Evolutionary conservation across 1,140 invertebrate species (phyloP).

Genomic region (Alviniconcha marisindica): DNA sequence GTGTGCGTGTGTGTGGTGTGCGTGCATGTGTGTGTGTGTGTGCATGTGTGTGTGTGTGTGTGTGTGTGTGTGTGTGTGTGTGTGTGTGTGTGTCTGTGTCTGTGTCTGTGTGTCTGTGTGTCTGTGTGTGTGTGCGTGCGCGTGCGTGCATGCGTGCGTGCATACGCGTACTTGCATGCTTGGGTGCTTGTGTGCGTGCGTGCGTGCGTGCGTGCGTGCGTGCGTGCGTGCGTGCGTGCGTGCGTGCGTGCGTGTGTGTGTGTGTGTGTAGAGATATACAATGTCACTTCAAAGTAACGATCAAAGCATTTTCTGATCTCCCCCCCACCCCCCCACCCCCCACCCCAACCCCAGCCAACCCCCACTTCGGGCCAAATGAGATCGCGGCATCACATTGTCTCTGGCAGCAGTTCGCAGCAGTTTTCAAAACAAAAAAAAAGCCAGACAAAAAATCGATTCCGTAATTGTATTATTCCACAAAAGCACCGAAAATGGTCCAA

Average conservation of each 20-base stretch:
- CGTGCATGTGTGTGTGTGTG: neutral
- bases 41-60: neutral
- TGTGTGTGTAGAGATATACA: neutral
- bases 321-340: too few relatives aligned
- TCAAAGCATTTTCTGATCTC: too few relatives aligned
- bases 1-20: neutral
- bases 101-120: neutral
- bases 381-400: too few relatives aligned
- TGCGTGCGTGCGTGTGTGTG: neutral
- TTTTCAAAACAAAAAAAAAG: too few relatives aligned
- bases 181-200: neutral
- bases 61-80: neutral
- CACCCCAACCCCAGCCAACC: too few relatives aligned
- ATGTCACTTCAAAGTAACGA: too few relatives aligned
- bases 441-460: too few relatives aligned
- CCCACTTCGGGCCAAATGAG: too few relatives aligned
- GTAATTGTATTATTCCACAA: too few relatives aligned
- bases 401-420: too few relatives aligned
- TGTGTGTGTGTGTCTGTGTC: neutral
- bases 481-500: too few relatives aligned
- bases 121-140: neutral
- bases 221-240: neutral
- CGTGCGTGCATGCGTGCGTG: neutral
- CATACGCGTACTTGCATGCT: neutral
- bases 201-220: neutral